Base-by-base conservation (phyloP, 2,888 invertebrate genomes). In the Macaria liturata region DNA sequence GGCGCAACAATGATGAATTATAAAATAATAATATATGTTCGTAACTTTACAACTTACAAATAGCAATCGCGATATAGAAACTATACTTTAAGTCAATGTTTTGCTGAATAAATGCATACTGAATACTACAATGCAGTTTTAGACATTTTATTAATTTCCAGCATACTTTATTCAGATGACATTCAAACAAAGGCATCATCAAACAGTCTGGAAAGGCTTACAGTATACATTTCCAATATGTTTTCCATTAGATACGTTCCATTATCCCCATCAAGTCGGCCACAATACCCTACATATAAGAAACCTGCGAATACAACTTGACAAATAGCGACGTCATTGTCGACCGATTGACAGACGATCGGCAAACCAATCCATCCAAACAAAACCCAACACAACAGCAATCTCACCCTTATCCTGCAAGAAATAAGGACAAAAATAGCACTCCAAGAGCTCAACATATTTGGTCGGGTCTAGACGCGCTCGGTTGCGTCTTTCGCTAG, bases 321-420 rank as follows among this genome's bases (percentile, higher is more conserved):
- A 72, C 69, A 71, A 70, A 71, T 65, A 63, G 67, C 59, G 63
- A 65, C 60, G 67, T 69, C 59, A 66, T 68, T 68, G 58, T 49
- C 31, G 61, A 69, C 52, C 68, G 66, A 70, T 71, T 64, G 69
- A 64, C 67, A 65, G 65, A 60, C 57, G 61, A 64, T 59, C 65
- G 60, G 46, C 5, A 20, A 45, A 61, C 44, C 46, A 43, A 49
- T 59, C 75, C 67, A 68, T n/a, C 45, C 20, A 49, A 31, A 4
- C 8, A 3, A 40, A 62, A 60, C 8, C 69, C 61, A 20, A 43
- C 30, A 48, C 44, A 40, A 44, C 43, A 54, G 40, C 31, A 46
- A 46, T 46, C 9, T 53, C 34, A 40, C 20, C 59, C 46, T 37
- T 59, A 47, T 5, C 3, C 0, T 4, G 4, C 46, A 49, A 9